Base-by-base conservation (phyloP, 1,140 invertebrate species). In the Sycobia sp. region DNA sequence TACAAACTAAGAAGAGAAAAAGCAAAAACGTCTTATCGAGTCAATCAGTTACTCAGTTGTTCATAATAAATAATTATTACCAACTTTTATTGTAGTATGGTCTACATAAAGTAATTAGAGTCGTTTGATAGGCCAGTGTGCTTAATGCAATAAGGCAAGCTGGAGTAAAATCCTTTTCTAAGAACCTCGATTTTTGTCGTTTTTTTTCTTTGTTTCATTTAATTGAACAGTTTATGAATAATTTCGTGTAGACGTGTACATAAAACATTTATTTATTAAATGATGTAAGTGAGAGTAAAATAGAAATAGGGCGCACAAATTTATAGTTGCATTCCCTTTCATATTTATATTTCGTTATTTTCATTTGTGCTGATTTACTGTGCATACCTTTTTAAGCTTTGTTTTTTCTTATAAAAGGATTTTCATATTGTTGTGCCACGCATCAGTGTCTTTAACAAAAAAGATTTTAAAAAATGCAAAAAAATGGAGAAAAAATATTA, bases 41-140 rank as follows among this genome's bases (percentile, higher is more conserved):
- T 38, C 27, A 67, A 66, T 49, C 23, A 58, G 60, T 67, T 53
- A 63, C 22, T 67, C 55, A 49, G 32, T 54, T 67, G 43, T 67
- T 63, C 39, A 60, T 63, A 67, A 63, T 63, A 63, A 60, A 63
- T 67, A 63, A 58, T 57, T 56, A 56, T 53, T 54, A 62, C 62
- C 29, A 63, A 67, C 56, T 59, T 65, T 18, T 59, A 65, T 32
- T 60, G 44, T 63, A 60, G 66, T 62, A 50, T 49, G 34, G 36
- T 59, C 61, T 32, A 67, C 61, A 56, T 55, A 54, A 64, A 58
- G 32, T 64, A 59, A 58, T 62, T 62, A 59, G 44, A 55, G 49
- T 63, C 55, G 14, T 63, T 63, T 59, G 39, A 47, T 63, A 67
- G 56, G 57, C 44, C 56, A 67, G 41, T 59, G 60, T 62, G 58